These are phyloP conservation scores for Upupa epops DNA, from an alignment of 2,113 vertebrate genomes.

Conservation along the genomic window DNA sequence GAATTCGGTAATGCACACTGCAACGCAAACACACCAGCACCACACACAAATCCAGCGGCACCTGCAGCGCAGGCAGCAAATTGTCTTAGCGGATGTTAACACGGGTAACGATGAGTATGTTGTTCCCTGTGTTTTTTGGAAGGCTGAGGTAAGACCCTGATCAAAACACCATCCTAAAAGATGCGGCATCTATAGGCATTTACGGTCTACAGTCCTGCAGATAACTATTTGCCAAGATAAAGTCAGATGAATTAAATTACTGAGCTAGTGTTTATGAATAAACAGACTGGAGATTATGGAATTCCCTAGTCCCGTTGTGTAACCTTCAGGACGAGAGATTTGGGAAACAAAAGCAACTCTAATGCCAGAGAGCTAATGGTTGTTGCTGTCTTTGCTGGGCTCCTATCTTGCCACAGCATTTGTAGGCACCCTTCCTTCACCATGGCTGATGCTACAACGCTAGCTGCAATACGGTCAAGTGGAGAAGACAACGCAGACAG, in stretches of 20 bases:
- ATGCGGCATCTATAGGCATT: neutral
- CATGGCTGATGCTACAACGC: accelerated
- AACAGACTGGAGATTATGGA: neutral
- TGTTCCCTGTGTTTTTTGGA: neutral
- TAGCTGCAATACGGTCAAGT: neutral
- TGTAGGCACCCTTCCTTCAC: neutral
- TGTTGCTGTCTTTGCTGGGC: neutral
- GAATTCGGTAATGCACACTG: neutral
- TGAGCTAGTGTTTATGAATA: neutral
- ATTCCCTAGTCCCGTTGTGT: neutral
- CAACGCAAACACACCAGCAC: neutral
- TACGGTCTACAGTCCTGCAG: neutral
- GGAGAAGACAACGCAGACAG: neutral
- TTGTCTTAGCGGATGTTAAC: neutral
- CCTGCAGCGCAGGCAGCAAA: neutral
- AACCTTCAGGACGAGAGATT: neutral
- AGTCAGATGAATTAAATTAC: neutral
- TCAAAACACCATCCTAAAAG: neutral
- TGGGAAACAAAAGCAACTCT: neutral
- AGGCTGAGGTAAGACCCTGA: neutral
- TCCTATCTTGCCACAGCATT: neutral
- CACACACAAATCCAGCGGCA: neutral
- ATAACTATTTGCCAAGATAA: neutral
- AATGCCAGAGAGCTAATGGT: neutral
- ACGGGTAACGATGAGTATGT: neutral